Evolutionary conservation across 2,797 vertebrate genomes (phyloP).

Genomic region (Diplodus sargus): DNA sequence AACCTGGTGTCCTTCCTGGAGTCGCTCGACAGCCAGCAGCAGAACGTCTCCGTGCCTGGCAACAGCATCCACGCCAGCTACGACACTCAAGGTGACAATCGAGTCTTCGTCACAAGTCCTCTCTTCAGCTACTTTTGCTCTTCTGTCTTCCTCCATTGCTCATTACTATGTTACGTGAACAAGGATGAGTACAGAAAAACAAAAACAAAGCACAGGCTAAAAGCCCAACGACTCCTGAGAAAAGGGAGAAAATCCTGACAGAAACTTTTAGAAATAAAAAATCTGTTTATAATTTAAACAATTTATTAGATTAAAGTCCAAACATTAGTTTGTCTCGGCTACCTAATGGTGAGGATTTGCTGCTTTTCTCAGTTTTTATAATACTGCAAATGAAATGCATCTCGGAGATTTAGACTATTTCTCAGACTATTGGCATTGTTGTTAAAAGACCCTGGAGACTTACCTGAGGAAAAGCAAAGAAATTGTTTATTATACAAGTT

Average conservation of each 20-base stretch:
- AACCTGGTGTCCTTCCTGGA: slow-evolving; percentile 97
- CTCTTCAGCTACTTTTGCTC: neutral
- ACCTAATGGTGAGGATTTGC: neutral
- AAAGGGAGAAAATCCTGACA: neutral
- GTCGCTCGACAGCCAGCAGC: slow-evolving; percentile 92
- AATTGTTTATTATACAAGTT: no score
- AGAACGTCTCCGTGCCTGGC: slow-evolving; percentile 91
- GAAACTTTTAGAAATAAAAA: neutral
- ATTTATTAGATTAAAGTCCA: neutral
- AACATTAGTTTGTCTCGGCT: neutral
- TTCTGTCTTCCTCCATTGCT: neutral
- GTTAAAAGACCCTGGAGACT: no score
- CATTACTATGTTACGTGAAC: neutral
- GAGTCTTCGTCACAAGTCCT: neutral
- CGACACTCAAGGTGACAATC: slow-evolving; percentile 81
- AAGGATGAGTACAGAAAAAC: neutral
- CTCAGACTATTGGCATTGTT: no score
- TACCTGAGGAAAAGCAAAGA: no score
- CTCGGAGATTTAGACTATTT: neutral
- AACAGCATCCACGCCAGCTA: slow-evolving; percentile 92
- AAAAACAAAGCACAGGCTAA: neutral
- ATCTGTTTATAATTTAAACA: neutral
- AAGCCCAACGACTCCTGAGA: neutral
- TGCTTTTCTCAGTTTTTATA: neutral
- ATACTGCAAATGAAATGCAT: neutral